Conservation (phyloP, 2,797 vertebrate genomes). For the Tachyglossus aculeatus region DNA sequence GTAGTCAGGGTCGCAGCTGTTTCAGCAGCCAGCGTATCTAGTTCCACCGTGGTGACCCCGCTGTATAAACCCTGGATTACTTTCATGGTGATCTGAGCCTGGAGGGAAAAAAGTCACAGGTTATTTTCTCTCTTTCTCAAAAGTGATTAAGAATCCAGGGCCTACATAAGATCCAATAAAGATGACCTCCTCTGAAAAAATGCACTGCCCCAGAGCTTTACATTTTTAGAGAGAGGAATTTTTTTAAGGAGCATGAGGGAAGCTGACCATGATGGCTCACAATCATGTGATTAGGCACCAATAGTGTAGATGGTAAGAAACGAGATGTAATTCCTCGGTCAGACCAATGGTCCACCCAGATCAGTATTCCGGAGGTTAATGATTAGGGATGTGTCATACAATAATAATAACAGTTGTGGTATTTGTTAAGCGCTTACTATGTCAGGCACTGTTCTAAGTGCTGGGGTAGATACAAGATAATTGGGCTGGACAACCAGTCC, state of each 20-base stretch:
- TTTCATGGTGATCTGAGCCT: constrained; percentile 98
- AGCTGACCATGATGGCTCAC: too few relatives aligned
- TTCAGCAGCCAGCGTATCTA: constrained; percentile 94
- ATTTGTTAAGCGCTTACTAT: too few relatives aligned
- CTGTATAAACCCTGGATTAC: constrained; percentile 97
- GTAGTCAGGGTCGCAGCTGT: constrained; percentile 95
- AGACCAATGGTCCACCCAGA: too few relatives aligned
- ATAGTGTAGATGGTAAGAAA: too few relatives aligned
- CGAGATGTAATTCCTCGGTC: too few relatives aligned
- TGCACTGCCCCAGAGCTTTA: background rate
- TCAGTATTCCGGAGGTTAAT: too few relatives aligned
- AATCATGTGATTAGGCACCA: too few relatives aligned
- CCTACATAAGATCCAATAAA: constrained; percentile 1
- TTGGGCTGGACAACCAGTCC: too few relatives aligned
- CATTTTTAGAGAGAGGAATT: constrained; percentile 13
- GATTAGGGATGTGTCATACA: too few relatives aligned
- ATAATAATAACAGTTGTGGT: too few relatives aligned
- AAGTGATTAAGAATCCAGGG: constrained; percentile 10
- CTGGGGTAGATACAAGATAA: too few relatives aligned
- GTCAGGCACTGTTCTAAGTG: too few relatives aligned
- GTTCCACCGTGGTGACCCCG: constrained; percentile 93
- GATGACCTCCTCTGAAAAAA: constrained; percentile 2
- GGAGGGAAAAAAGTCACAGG: background rate
- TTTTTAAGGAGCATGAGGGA: constrained; percentile 3
- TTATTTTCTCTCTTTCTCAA: constrained; percentile 13